Base-by-base conservation (phyloP, 2,888 invertebrate species). In the Sceliomorpha sp. region DNA sequence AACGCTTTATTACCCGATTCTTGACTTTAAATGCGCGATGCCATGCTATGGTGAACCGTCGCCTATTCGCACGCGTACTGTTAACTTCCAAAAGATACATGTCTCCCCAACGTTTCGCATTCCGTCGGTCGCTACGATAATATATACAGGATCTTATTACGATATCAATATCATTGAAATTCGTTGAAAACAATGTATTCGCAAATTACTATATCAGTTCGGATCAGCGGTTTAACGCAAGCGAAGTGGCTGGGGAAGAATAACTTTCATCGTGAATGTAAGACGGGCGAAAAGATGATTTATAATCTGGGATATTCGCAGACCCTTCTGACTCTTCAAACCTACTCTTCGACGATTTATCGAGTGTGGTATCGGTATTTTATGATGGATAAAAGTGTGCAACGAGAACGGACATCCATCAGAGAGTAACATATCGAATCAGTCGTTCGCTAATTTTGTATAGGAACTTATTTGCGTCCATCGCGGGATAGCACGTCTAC, bases 401-500 rank as follows among this genome's bases (percentile, higher is more conserved):
- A 36, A 29, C 10, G 31, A 34, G 14, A 55, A 14, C 24, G 29
- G 60, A 63, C 26, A 42, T 63, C 59, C 64, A 68, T 75, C 80
- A 58, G 72, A 67, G 66, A 14, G 32, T 37, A n/a, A n/a, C 34
- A 14, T 42, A 31, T 9, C 48, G 37, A 17, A 48, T 42, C 37
- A 36, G 14, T 40, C 74, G 42, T 45, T 75, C 75, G 77, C 80
- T 82, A 84, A 84, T 84, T 82, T 82, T 84, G 80, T 82, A 84
- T 84, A 82, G 84, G 67, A 40, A 72, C 80, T 83, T 81, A 76
- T 84, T 84, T 82, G 20, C 20, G 20, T 4, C 20, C 20, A 20
- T 4, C 20, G 20, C 20, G 20, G 5, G 20, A 5, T 5, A 20
- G 20, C 2, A 20, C 2, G 5, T 20, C 3, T 2, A 20, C 20